These are phyloP conservation scores for Rostratula benghalensis DNA, from an alignment of 2,113 vertebrate species.

Conservation along the genomic window DNA sequence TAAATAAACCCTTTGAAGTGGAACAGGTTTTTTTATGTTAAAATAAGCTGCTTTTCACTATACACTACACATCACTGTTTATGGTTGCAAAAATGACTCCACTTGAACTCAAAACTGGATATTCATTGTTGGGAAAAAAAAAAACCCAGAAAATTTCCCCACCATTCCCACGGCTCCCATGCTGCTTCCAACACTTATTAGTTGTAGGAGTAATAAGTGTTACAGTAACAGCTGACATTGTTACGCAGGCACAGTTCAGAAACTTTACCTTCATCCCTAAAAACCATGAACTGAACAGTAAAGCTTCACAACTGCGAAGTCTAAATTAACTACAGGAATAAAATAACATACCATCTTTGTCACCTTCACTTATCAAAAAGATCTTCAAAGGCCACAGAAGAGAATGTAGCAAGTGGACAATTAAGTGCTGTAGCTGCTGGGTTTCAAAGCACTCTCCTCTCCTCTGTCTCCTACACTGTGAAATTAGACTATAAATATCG, in stretches of 20 bases:
- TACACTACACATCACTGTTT: not conserved
- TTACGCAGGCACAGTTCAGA: not conserved
- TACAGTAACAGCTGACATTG: not conserved
- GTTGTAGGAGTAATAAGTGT: not conserved
- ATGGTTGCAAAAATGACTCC: not conserved
- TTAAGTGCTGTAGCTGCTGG: not conserved
- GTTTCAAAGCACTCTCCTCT: not conserved
- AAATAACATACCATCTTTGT: not conserved
- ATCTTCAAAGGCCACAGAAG: not conserved
- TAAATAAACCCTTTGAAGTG: constrained; percentile 21
- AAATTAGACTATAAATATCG: not conserved
- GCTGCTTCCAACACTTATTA: not conserved
- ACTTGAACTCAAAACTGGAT: not conserved
- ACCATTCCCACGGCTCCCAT: not conserved
- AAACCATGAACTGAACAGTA: not conserved
- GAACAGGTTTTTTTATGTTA: not conserved
- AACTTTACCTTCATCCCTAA: not conserved
- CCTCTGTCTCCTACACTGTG: not conserved
- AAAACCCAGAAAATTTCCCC: not conserved
- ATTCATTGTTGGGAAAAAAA: not conserved
- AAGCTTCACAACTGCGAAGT: not conserved
- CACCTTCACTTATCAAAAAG: not conserved
- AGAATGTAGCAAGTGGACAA: not conserved
- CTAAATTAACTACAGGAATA: not conserved
- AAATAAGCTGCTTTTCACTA: not conserved